A percentile compares a stretch with the other conserved stretches of the same genome.
These are phyloP conservation scores for Tachyglossus aculeatus DNA, from an alignment of 2,797 vertebrate genomes.

Conservation along the genomic window DNA sequence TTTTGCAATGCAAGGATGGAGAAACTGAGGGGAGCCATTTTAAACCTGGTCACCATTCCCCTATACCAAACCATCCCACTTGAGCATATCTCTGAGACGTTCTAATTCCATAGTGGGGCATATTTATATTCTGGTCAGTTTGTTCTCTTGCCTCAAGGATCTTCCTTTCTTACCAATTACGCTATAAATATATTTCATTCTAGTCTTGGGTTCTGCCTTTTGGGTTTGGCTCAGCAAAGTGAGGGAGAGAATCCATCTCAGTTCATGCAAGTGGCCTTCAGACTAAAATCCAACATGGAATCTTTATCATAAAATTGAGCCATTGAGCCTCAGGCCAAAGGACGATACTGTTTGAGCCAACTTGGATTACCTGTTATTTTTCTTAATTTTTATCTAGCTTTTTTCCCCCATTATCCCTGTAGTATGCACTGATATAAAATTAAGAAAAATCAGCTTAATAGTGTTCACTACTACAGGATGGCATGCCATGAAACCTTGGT, in stretches of 20 bases:
- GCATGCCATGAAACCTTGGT: background rate
- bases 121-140: constrained; percentile 42
- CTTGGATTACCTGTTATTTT: constrained; percentile 41
- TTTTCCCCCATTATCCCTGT: background rate
- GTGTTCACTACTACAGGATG: background rate
- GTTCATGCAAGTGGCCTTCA: constrained; percentile 19
- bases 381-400: constrained; percentile 22
- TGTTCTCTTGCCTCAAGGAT: constrained; percentile 1
- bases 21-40: constrained; percentile 44
- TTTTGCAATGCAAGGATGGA: constrained; percentile 62
- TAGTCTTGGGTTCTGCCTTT: constrained; percentile 26
- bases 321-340: constrained; percentile 33
- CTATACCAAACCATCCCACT: constrained; percentile 32
- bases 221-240: constrained; percentile 29
- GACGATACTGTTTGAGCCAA: constrained; percentile 28
- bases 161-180: constrained; percentile 47
- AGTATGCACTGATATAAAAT: constrained; percentile 23
- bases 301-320: constrained; percentile 38
- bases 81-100: constrained; percentile 22
- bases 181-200: constrained; percentile 44
- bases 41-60: constrained; percentile 54
- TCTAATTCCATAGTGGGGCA: background rate
- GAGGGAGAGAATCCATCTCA: constrained; percentile 23
- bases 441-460: constrained; percentile 6
- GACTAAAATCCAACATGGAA: constrained; percentile 45